phyloP scores from a whole-genome alignment of 2,113 vertebrate genomes.

The Elephantulus edwardii region DNA sequence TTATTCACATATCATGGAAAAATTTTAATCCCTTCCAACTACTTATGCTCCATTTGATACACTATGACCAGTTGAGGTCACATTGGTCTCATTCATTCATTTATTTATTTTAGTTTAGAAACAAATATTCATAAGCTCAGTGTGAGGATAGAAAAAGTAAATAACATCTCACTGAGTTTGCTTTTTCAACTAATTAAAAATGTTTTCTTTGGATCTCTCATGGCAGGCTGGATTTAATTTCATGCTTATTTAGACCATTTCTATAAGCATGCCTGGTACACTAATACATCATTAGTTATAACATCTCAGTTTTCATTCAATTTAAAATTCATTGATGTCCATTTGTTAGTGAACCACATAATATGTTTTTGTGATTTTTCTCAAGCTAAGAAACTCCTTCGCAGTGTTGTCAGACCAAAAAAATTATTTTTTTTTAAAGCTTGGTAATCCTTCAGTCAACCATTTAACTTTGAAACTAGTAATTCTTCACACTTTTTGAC shows the following conservation, averaged over 20 bases:
- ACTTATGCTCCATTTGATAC: not conserved
- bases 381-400: not conserved
- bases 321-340: slow-evolving; percentile 48
- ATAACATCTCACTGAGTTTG: not conserved
- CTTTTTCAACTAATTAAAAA: not conserved
- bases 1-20: not conserved
- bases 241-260: slow-evolving; percentile 36
- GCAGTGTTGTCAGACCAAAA: not conserved
- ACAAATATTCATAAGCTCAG: not conserved
- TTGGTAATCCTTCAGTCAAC: not conserved
- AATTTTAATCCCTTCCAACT: not conserved
- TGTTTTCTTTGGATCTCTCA: slow-evolving; percentile 11
- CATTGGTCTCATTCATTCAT: not conserved
- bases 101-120: slow-evolving; percentile 24
- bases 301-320: slow-evolving; percentile 40
- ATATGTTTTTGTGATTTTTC: slow-evolving; percentile 13
- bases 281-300: slow-evolving; percentile 26
- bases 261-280: not conserved
- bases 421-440: not conserved
- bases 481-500: too few species aligned
- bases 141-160: not conserved
- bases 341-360: not conserved
- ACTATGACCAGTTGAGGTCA: not conserved
- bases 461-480: too few species aligned
- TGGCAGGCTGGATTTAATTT: slow-evolving; percentile 17